Base-by-base conservation (phyloP, 2,797 vertebrate genomes). In the Hyperoplus immaculatus region DNA sequence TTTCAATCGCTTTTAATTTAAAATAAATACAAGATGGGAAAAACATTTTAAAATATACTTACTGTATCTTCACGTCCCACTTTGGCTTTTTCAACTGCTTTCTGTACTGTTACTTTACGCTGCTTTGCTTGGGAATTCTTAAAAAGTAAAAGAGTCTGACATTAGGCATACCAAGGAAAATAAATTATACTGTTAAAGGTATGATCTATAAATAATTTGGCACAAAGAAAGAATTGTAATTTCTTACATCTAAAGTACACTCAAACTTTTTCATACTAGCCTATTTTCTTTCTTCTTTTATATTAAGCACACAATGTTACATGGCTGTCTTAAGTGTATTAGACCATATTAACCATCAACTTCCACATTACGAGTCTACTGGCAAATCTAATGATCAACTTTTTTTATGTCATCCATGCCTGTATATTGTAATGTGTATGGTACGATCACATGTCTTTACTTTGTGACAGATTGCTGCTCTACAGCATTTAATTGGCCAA, bases 11-110 rank as follows among this genome's bases (percentile, higher is more conserved):
- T n/a, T 62, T 7, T 56, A 9, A 4, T 43, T 8, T 14, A 54
- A 61, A 18, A 56, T 0, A 66, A 0, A 42, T 38, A 1, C 2
- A 6, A 51, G 5, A 67, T 29, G 58, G 12, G 5, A 4, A 5
- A 50, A 43, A 6, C 4, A 42, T 1, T 15, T 51, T 8, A 42
- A 61, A 21, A 36, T 63, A 13, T 66, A 92, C 95, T 95, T 95
- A 99, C 98, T 3, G 96, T 98, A 76, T 97, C 95, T 85, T 97
- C 89, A 55, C 97, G 97, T 89, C 97, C 98, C 74, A 96, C 88
- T 96, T 95, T 97, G 2, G 96, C 96, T 85, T 96, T 97, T 71
- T 96, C 94, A 8, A 97, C 92, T 9, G 69, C 94, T 82, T 96
- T 95, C 69, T 96, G 91, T 15, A 97, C 86, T 49, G 85, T 82